Evolutionary conservation across 2,888 invertebrate species (phyloP).

Genomic region (Hedya salicella): DNA sequence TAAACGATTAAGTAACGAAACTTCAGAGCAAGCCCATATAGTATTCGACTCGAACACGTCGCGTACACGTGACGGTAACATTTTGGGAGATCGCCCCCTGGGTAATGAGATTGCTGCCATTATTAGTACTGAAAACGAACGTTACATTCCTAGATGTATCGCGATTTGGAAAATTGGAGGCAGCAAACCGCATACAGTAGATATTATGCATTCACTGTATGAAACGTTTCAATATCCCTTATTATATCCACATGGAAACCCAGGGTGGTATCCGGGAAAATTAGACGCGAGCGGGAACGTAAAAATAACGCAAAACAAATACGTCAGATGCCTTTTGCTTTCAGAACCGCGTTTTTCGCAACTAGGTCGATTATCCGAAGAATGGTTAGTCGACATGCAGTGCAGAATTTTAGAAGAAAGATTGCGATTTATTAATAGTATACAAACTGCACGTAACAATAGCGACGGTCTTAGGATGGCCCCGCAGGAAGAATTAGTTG

Average conservation of each 20-base stretch:
- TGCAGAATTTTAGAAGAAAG: constrained; percentile 16
- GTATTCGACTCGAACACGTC: constrained; percentile 2
- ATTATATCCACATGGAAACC: constrained; percentile 14
- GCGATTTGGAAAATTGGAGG: background rate
- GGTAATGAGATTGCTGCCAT: constrained; percentile 3
- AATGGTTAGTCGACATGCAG: constrained; percentile 8
- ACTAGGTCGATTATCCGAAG: constrained; percentile 1
- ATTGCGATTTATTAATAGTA: background rate
- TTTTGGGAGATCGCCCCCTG: constrained; percentile 7
- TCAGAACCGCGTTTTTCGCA: constrained; percentile 8
- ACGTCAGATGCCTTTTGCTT: constrained; percentile 13
- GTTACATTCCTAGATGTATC: background rate
- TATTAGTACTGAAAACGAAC: background rate
- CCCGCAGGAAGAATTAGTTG: background rate
- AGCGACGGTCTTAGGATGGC: background rate
- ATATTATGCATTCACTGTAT: background rate
- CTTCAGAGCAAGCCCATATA: constrained; percentile 7
- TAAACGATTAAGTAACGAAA: background rate
- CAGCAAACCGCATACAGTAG: background rate
- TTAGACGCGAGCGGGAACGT: background rate
- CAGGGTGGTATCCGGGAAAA: background rate
- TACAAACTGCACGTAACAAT: background rate
- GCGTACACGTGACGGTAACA: constrained; percentile 10
- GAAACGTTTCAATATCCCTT: constrained; percentile 12
- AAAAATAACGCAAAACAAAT: constrained; percentile 9